A percentile compares a stretch with the other conserved stretches of the same genome.
These are phyloP conservation scores for Gari tellinella DNA, from an alignment of 2,888 invertebrate genomes.

Conservation along the genomic window DNA sequence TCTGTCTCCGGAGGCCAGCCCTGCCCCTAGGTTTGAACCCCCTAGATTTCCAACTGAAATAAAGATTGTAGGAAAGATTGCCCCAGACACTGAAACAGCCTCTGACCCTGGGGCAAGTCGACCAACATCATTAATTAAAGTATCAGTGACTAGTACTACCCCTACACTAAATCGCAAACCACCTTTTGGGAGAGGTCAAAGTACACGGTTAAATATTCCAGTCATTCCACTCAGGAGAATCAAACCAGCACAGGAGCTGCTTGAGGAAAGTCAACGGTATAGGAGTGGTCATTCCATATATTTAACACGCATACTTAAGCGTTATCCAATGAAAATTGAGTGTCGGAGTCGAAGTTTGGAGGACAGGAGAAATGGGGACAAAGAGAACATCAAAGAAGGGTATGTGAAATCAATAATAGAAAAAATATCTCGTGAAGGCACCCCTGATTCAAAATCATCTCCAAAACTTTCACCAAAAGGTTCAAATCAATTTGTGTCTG, in stretches of 20 bases:
- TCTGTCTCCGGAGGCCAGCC: slow-evolving; percentile 59
- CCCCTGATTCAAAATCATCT: slow-evolving; percentile 70
- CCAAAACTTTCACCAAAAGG: slow-evolving; percentile 34
- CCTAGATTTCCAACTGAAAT: slow-evolving; percentile 50
- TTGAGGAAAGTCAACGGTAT: slow-evolving; percentile 79
- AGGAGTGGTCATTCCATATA: slow-evolving; percentile 76
- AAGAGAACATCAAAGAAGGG: slow-evolving; percentile 73
- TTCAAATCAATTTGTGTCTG: slow-evolving; percentile 44
- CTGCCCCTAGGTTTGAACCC: slow-evolving; percentile 49
- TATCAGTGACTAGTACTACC: slow-evolving; percentile 44
- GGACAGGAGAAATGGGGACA: slow-evolving; percentile 53
- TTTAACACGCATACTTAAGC: slow-evolving; percentile 75
- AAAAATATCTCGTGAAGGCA: slow-evolving; percentile 76
- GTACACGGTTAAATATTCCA: slow-evolving; percentile 57
- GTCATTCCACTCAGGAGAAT: slow-evolving; percentile 72
- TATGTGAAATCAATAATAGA: slow-evolving; percentile 77
- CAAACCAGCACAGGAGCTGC: slow-evolving; percentile 81
- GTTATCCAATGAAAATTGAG: slow-evolving; percentile 72
- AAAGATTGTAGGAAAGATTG: slow-evolving; percentile 32
- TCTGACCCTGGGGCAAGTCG: slow-evolving; percentile 59
- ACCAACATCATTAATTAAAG: slow-evolving; percentile 49
- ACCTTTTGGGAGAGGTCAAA: slow-evolving; percentile 51
- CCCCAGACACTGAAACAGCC: slow-evolving; percentile 37
- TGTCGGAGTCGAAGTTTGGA: slow-evolving; percentile 63
- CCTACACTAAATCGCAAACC: slow-evolving; percentile 54